A percentile compares a stretch with the other conserved stretches of the same genome.
These are phyloP conservation scores for Cephalopterus ornatus DNA, from an alignment of 2,113 vertebrate genomes.

Conservation along the genomic window DNA sequence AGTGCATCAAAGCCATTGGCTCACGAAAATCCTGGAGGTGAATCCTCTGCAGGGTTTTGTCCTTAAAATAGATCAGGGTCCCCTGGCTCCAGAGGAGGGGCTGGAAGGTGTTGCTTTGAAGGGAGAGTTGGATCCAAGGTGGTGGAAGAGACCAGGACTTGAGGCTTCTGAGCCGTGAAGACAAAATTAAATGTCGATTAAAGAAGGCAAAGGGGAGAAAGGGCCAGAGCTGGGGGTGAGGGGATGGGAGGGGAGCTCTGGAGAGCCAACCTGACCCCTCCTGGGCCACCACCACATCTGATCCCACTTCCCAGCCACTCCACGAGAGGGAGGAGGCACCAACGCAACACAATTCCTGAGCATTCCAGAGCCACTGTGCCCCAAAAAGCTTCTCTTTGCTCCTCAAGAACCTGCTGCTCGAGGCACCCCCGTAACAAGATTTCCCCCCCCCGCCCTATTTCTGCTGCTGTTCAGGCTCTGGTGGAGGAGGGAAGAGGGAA, in stretches of 20 bases:
- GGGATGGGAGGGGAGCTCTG: background rate
- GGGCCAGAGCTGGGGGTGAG: background rate
- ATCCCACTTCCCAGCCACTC: background rate
- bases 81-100: background rate
- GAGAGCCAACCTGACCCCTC: background rate
- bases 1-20: background rate
- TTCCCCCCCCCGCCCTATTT: fast-evolving
- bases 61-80: background rate
- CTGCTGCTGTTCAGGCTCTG: background rate
- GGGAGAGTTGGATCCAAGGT: background rate
- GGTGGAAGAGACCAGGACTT: background rate
- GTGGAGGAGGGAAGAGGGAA: background rate
- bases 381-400: background rate
- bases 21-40: background rate
- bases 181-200: background rate
- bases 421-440: fast-evolving
- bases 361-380: background rate
- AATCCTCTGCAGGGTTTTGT: background rate
- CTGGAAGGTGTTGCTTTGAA: background rate
- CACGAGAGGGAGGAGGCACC: background rate
- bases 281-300: background rate
- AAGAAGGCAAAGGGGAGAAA: background rate
- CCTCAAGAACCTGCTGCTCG: background rate
- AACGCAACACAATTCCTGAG: background rate
- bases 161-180: background rate